Base-by-base conservation (phyloP, 2,113 vertebrate genomes). In the Peromyscus maniculatus region DNA sequence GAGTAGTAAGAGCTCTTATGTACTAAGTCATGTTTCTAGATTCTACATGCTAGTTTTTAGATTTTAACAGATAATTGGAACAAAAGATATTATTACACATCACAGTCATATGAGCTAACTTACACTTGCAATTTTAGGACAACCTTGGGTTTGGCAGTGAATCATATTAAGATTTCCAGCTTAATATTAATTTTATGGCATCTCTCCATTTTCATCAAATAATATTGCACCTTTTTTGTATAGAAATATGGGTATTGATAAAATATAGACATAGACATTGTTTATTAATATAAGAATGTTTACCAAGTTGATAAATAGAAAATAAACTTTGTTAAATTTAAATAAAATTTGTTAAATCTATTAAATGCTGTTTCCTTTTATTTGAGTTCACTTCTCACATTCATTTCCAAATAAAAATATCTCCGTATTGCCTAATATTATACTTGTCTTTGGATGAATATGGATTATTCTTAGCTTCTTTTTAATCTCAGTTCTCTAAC, bases 361-460 rank as follows among this genome's bases (percentile, higher is more conserved):
- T 7, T 72, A n/a, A n/a, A 1, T 39, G 59, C 31, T 91, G 12
- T 4, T 62, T 21, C 22, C 24, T 52, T 1, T 43, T 62, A 3
- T 39, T 62, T 62, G 36, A 59, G 28, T 39, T 0, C 1, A 16
- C 1, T 83, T 89, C 1, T 62, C 84, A 96, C 71, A 94, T 84
- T 21, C 72, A 96, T 92, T 97, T 88, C 0, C 66, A 78, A 46
- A 26, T 67, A 6, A 17, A 66, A 91, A 8, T n/a, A 19, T 84
- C 87, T 19, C 16, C 80, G 49, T 89, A 49, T 93, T 92, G 82
- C 39, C 17, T 96, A 92, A 79, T 71, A 86, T 24, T 80, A 5
- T 80, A 74, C 43, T 92, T 43, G 33, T 31, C 93, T 22, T 10
- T 75, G 71, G 0, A 0, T 33, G 71, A 95, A 91, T 1, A 80